Conservation (phyloP, 1,140 invertebrate species). For the Eciton burchellii region DNA sequence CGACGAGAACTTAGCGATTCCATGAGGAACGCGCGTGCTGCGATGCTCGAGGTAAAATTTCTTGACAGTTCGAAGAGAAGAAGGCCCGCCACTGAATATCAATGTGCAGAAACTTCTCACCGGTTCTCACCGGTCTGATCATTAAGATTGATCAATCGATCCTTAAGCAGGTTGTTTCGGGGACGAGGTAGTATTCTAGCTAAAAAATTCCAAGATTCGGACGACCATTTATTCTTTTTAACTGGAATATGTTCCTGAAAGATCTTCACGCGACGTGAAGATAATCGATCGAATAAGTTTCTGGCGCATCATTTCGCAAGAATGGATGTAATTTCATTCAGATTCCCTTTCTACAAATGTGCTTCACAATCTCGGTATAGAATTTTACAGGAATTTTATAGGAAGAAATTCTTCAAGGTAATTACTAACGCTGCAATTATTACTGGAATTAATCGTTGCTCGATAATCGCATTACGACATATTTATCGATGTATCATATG, state of each 20-base stretch:
- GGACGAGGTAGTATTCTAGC: conserved; percentile 11
- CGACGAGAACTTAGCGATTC: conserved; percentile 59
- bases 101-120: conserved; percentile 23
- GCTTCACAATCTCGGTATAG: not conserved
- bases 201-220: conserved; percentile 19
- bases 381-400: conserved; percentile 10
- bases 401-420: too few species aligned
- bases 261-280: not conserved
- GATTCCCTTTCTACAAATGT: not conserved
- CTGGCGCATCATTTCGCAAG: not conserved
- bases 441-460: conserved; percentile 2
- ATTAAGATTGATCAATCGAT: conserved; percentile 46
- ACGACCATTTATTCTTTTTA: not conserved
- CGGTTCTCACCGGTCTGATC: conserved; percentile 18
- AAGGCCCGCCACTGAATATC: conserved; percentile 45
- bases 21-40: conserved; percentile 43
- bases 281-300: not conserved
- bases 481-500: not conserved
- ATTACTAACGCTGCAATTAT: not conserved
- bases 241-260: not conserved
- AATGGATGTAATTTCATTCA: not conserved
- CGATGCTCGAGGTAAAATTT: conserved; percentile 56
- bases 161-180: conserved; percentile 31
- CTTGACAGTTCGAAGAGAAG: conserved; percentile 56
- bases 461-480: not conserved